These are phyloP conservation scores for Drosophila macrothrix DNA, from an alignment of 2,888 invertebrate species.

Conservation along the genomic window DNA sequence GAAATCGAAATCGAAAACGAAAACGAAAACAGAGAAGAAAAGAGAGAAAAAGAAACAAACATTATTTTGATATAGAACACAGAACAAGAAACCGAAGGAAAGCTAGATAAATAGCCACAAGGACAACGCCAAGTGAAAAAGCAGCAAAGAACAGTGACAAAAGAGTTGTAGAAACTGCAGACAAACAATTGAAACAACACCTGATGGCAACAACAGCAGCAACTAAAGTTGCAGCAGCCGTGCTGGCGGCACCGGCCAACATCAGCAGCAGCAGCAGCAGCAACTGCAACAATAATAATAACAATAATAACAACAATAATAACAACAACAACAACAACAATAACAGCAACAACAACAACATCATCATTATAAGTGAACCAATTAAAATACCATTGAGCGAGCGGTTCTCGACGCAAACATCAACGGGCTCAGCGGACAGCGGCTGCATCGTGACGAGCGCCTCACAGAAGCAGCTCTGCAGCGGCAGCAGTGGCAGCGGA, in stretches of 20 bases:
- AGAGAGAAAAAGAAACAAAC: slow-evolving; percentile 13
- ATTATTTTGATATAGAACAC: not conserved
- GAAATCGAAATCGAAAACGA: not conserved
- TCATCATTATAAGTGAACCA: slow-evolving; percentile 73
- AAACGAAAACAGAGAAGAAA: slow-evolving; percentile 6
- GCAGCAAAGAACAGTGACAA: not conserved
- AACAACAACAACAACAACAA: slow-evolving; percentile 44
- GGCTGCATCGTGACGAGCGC: slow-evolving; percentile 73
- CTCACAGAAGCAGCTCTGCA: slow-evolving; percentile 62
- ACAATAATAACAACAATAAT: slow-evolving; percentile 17
- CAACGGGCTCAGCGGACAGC: slow-evolving; percentile 83
- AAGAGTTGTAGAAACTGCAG: not conserved
- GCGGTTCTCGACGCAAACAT: slow-evolving; percentile 83
- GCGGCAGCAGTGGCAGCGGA: slow-evolving; percentile 46
- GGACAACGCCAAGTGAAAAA: not conserved
- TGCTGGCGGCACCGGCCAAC: slow-evolving; percentile 26
- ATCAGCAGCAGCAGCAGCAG: slow-evolving; percentile 44
- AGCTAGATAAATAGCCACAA: not conserved
- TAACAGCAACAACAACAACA: slow-evolving; percentile 41
- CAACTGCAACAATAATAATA: slow-evolving; percentile 6
- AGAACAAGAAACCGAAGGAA: not conserved
- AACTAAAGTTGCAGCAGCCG: slow-evolving; percentile 48
- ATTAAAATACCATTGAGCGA: slow-evolving; percentile 83
- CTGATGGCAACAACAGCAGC: slow-evolving; percentile 81
- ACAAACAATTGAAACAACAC: slow-evolving; percentile 58